Conservation (phyloP, 2,797 vertebrate species). For the Heteromormyrus szaboi region DNA sequence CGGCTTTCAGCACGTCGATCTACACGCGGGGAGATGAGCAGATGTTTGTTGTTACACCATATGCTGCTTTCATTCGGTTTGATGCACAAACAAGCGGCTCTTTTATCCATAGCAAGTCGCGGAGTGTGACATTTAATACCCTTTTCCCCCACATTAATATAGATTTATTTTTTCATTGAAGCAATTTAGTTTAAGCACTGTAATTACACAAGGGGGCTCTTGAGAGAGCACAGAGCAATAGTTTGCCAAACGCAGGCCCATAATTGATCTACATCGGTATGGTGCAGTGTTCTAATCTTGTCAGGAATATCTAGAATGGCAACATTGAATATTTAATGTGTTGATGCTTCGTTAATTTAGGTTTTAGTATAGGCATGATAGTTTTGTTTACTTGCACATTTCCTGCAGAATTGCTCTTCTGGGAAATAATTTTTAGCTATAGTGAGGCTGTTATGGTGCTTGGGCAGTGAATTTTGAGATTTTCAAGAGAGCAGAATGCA, state of each 20-base stretch:
- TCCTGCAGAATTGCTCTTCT: neutral
- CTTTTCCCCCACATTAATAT: neutral
- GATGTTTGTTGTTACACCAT: neutral
- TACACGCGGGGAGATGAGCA: conserved; percentile 38
- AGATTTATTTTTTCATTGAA: conserved; percentile 4
- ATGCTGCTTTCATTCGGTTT: neutral
- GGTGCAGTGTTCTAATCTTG: neutral
- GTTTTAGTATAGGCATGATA: neutral
- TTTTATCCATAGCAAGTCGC: neutral
- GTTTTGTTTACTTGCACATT: neutral
- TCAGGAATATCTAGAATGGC: neutral
- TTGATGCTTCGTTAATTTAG: neutral
- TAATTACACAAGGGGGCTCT: neutral
- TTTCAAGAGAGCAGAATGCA: neutral
- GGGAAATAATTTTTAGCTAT: neutral
- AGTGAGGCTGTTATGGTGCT: neutral
- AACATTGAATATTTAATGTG: neutral
- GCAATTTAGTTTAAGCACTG: conserved; percentile 1
- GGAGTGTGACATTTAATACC: neutral
- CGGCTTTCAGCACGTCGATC: conserved; percentile 88
- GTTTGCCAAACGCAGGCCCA: neutral
- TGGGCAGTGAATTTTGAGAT: neutral
- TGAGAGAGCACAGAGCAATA: neutral
- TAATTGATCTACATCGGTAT: neutral
- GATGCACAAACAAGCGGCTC: neutral